phyloP scores from a whole-genome alignment of 2,113 vertebrate genomes.

The Ovis aries region DNA sequence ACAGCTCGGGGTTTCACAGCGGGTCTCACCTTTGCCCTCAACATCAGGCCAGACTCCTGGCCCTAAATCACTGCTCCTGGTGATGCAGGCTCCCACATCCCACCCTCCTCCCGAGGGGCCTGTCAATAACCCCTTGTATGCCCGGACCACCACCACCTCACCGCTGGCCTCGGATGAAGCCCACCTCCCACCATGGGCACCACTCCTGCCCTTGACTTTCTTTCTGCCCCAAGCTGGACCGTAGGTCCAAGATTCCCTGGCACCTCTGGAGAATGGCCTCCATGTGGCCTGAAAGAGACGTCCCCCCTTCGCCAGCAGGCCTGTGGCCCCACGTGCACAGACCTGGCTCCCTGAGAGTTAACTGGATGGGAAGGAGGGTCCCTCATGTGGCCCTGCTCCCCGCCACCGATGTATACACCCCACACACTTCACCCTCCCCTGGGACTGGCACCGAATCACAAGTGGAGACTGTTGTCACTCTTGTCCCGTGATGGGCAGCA shows the following conservation, averaged over 20 bases:
- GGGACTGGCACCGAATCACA: neutral
- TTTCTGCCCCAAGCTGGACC: neutral
- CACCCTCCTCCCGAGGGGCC: fast-evolving
- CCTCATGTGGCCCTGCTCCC: neutral
- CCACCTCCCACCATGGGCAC: neutral
- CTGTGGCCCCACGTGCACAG: neutral
- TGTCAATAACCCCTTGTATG: fast-evolving
- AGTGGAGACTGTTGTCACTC: neutral
- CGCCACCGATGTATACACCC: fast-evolving
- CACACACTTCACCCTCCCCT: neutral
- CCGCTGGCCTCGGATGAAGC: fast-evolving
- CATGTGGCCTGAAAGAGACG: fast-evolving
- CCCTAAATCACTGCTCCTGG: neutral
- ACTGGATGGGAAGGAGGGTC: fast-evolving
- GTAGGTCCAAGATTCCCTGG: neutral
- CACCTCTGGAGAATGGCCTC: too few species aligned
- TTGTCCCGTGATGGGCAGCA: neutral
- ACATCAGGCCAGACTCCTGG: neutral
- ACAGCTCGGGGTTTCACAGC: fast-evolving
- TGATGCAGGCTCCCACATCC: neutral
- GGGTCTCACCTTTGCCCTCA: fast-evolving
- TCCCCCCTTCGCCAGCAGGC: fast-evolving
- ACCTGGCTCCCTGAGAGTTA: neutral
- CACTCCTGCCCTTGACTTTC: too few species aligned
- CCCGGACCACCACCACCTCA: neutral